Conservation (phyloP, 2,888 invertebrate species). For the Rhodophaea formosa region DNA sequence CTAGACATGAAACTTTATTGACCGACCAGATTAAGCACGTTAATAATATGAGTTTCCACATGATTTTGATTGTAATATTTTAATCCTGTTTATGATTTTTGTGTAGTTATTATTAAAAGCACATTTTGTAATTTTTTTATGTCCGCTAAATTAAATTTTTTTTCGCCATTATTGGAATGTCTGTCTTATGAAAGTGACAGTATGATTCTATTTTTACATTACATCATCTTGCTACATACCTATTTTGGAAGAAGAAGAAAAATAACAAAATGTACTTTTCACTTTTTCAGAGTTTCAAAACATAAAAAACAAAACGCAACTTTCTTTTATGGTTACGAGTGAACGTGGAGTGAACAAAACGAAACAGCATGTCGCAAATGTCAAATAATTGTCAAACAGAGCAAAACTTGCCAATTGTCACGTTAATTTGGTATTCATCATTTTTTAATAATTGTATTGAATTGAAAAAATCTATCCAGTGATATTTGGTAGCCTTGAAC, state of each 20-base stretch:
- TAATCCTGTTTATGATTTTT: not conserved
- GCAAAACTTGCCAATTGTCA: slow-evolving; percentile 18
- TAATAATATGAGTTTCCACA: slow-evolving; percentile 16
- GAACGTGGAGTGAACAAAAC: too few relatives aligned
- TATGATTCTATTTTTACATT: too few relatives aligned
- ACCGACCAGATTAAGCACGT: slow-evolving; percentile 13
- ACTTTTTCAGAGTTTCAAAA: too few relatives aligned
- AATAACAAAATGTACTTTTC: too few relatives aligned
- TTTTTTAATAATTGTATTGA: slow-evolving; percentile 4
- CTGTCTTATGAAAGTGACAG: too few relatives aligned
- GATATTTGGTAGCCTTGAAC: slow-evolving; percentile 27
- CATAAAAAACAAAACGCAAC: too few relatives aligned
- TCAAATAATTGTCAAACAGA: not conserved
- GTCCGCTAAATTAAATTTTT: too few relatives aligned
- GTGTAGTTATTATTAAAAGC: not conserved
- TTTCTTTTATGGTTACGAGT: too few relatives aligned
- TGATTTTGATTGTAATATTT: not conserved
- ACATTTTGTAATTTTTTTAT: too few relatives aligned
- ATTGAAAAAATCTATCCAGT: slow-evolving; percentile 19
- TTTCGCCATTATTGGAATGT: too few relatives aligned
- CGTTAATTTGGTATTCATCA: slow-evolving; percentile 18
- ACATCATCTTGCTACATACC: too few relatives aligned
- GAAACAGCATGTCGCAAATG: not conserved
- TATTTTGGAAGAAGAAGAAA: too few relatives aligned
- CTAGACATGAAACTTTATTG: slow-evolving; percentile 28